phyloP scores from a whole-genome alignment of 2,888 invertebrate species.

The Lycaena phlaeas region DNA sequence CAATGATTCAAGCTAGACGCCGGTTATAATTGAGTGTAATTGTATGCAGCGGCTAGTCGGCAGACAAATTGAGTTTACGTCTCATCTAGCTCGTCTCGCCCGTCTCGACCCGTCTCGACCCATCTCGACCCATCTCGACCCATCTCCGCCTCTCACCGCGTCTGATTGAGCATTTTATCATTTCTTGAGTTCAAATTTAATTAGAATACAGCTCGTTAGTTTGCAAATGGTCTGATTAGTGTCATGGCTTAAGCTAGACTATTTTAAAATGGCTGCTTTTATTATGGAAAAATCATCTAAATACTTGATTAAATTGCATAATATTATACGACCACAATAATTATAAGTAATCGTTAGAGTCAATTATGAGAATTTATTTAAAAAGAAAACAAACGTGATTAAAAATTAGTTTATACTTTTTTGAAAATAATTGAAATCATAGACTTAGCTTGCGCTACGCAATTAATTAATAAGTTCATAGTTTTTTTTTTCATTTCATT shows the following conservation, averaged over 20 bases:
- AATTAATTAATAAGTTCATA: no score
- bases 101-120: background rate
- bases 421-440: no score
- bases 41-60: constrained; percentile 19
- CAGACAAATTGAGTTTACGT: constrained; percentile 12
- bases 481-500: no score
- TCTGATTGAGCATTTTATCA: background rate
- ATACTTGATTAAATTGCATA: no score
- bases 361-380: no score
- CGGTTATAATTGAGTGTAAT: constrained; percentile 21
- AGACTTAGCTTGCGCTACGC: no score
- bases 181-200: background rate
- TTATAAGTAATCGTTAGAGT: no score
- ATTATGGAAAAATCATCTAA: no score
- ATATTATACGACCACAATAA: no score
- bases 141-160: background rate
- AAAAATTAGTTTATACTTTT: no score
- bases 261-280: no score
- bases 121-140: background rate
- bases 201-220: background rate
- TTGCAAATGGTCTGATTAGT: background rate
- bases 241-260: background rate
- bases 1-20: constrained; percentile 6
- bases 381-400: no score
- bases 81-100: constrained; percentile 6